Evolutionary conservation across 2,113 vertebrate genomes (phyloP).

Genomic region (Perca flavescens): DNA sequence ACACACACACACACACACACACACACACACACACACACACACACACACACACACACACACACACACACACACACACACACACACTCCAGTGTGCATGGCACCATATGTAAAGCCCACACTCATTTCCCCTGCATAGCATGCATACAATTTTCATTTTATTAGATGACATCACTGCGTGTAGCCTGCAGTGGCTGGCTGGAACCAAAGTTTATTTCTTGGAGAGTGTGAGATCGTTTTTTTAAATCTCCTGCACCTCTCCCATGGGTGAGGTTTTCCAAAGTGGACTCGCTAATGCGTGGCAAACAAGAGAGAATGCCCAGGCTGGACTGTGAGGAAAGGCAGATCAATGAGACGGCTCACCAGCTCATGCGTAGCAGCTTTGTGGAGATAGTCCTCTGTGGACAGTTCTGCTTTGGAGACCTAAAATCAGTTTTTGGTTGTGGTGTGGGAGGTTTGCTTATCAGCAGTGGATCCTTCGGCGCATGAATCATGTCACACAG

Average conservation of each 20-base stretch:
- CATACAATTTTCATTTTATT: conserved; percentile 56
- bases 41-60: no score
- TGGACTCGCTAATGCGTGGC: conserved; percentile 76
- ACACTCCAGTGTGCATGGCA: conserved; percentile 30
- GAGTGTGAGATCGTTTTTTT: conserved; percentile 28
- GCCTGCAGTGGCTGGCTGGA: conserved; percentile 22
- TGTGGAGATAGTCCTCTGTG: conserved; percentile 78
- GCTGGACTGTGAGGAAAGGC: conserved; percentile 72
- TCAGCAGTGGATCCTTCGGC: conserved; percentile 65
- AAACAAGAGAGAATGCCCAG: conserved; percentile 77
- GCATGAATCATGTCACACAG: conserved; percentile 70
- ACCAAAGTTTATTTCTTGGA: conserved; percentile 61
- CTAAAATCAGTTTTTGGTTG: conserved; percentile 71
- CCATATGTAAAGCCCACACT: conserved; percentile 23
- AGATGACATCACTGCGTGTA: conserved; percentile 41
- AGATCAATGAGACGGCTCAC: conserved; percentile 81
- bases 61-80: no score
- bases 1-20: no score
- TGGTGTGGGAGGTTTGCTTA: conserved; percentile 62
- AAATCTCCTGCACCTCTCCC: conserved; percentile 60
- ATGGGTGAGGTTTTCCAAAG: conserved; percentile 78
- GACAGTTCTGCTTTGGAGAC: conserved; percentile 80
- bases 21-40: no score
- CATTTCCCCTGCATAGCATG: conserved; percentile 28
- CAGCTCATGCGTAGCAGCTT: conserved; percentile 78